Evolutionary conservation across 1,140 invertebrate species (phyloP).

Genomic region (Dreissena polymorpha): DNA sequence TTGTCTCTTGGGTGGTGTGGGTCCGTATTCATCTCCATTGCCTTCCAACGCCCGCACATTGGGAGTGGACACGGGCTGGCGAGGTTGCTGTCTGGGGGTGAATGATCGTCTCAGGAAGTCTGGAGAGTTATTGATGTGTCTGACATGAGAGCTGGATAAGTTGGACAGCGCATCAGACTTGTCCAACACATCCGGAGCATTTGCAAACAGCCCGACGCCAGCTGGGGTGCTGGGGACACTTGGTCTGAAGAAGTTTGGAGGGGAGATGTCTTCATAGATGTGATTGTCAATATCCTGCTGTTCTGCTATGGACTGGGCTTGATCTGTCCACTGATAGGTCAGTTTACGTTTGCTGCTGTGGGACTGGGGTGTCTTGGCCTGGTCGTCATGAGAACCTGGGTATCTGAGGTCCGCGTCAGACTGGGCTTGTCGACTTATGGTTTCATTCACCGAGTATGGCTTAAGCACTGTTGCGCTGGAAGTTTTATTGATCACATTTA

Average conservation of each 20-base stretch:
- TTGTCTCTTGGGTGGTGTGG: not conserved
- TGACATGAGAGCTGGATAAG: constrained; percentile 3
- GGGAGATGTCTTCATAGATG: not conserved
- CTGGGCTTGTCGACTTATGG: too few relatives aligned
- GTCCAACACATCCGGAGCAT: not conserved
- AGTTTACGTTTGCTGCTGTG: too few relatives aligned
- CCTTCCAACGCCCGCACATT: not conserved
- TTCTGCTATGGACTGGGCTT: not conserved
- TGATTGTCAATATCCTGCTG: not conserved
- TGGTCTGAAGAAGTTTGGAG: not conserved
- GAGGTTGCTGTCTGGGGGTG: not conserved
- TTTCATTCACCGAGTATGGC: too few relatives aligned
- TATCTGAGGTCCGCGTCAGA: too few relatives aligned
- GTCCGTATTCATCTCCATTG: not conserved
- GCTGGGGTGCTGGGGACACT: not conserved
- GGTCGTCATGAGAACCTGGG: too few relatives aligned
- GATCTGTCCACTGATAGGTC: too few relatives aligned
- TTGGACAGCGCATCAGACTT: not conserved
- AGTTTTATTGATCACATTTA: too few relatives aligned
- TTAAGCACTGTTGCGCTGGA: too few relatives aligned
- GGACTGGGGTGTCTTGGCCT: too few relatives aligned
- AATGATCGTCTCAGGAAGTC: constrained; percentile 2
- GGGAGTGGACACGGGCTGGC: not conserved
- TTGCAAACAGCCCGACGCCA: not conserved
- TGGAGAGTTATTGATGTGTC: constrained; percentile 29